Percentiles rank a stretch among this genome's conserved stretches.
Conservation (phyloP, 2,797 vertebrate genomes). For the Chelmon rostratus region DNA sequence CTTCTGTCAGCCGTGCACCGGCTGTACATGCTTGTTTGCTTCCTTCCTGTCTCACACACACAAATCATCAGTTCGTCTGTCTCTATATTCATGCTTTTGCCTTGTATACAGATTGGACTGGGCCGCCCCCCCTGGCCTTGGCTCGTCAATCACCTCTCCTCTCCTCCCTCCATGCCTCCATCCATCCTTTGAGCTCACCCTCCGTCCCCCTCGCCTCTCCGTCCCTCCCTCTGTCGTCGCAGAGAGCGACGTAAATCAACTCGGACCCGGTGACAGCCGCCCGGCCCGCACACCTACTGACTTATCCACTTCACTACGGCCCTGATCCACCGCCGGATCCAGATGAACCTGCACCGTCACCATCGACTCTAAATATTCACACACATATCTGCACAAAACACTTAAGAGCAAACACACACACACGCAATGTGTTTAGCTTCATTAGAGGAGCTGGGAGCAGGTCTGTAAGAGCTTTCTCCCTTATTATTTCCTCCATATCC, state of each 20-base stretch:
- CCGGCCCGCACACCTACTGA: constrained; percentile 50
- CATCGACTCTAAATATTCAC: constrained; percentile 21
- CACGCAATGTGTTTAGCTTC: constrained; percentile 42
- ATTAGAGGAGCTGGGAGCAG: constrained; percentile 49
- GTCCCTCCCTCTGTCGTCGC: constrained; percentile 43
- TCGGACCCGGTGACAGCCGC: constrained; percentile 46
- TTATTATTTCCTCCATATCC: constrained; percentile 67
- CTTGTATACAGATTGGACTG: constrained; percentile 57
- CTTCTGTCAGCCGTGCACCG: not conserved
- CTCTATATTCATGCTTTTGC: constrained; percentile 40
- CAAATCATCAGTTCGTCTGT: constrained; percentile 47
- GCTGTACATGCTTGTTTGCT: constrained; percentile 6
- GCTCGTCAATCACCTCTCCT: constrained; percentile 66
- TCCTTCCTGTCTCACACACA: constrained; percentile 29
- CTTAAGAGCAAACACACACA: constrained; percentile 1
- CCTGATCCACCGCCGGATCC: constrained; percentile 46
- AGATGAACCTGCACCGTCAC: constrained; percentile 29
- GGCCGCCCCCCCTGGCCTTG: constrained; percentile 56
- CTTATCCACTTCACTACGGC: constrained; percentile 56
- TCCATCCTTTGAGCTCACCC: constrained; percentile 51
- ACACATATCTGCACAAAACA: constrained; percentile 14
- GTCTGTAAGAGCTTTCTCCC: constrained; percentile 51
- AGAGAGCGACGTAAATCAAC: constrained; percentile 64
- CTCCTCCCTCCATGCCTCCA: constrained; percentile 26
- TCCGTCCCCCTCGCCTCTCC: not conserved